A percentile compares a stretch with the other conserved stretches of the same genome.
Conservation (phyloP, 2,888 invertebrate genomes). For the Leucophora obtusa region DNA sequence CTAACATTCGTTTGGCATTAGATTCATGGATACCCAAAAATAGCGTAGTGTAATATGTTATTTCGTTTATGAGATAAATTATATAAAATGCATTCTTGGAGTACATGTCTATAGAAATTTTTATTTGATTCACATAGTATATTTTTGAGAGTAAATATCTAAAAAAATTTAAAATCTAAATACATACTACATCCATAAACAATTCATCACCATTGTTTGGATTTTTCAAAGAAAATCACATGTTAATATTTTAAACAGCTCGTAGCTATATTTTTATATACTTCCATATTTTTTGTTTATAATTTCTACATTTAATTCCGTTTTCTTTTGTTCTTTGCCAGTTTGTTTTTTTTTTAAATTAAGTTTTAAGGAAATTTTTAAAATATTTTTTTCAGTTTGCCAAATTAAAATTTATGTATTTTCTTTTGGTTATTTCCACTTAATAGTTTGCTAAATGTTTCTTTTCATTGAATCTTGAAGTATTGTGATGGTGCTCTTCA, state of each 20-base stretch:
- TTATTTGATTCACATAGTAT: neutral
- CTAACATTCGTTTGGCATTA: too few relatives aligned
- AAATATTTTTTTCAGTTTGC: slow-evolving; percentile 10
- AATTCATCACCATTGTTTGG: slow-evolving; percentile 41
- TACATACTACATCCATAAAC: slow-evolving; percentile 32
- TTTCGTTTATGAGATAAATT: too few relatives aligned
- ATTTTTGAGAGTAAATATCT: slow-evolving; percentile 13
- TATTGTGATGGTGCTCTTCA: neutral
- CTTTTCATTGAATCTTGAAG: slow-evolving; percentile 14
- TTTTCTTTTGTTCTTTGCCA: slow-evolving; percentile 40
- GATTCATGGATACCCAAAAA: too few relatives aligned
- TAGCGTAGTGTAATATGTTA: too few relatives aligned
- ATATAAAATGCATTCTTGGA: neutral
- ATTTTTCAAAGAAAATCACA: slow-evolving; percentile 6
- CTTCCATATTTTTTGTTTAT: slow-evolving; percentile 20
- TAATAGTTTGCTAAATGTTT: slow-evolving; percentile 42
- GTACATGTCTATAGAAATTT: neutral
- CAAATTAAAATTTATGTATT: slow-evolving; percentile 14
- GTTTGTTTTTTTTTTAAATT: neutral
- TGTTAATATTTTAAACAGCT: slow-evolving; percentile 41
- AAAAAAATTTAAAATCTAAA: neutral
- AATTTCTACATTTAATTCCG: neutral
- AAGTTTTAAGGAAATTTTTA: slow-evolving; percentile 34
- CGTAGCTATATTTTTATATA: slow-evolving; percentile 32
- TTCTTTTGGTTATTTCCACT: slow-evolving; percentile 34